Conservation (phyloP, 2,113 vertebrate genomes). For the Cephalophus harveyi region DNA sequence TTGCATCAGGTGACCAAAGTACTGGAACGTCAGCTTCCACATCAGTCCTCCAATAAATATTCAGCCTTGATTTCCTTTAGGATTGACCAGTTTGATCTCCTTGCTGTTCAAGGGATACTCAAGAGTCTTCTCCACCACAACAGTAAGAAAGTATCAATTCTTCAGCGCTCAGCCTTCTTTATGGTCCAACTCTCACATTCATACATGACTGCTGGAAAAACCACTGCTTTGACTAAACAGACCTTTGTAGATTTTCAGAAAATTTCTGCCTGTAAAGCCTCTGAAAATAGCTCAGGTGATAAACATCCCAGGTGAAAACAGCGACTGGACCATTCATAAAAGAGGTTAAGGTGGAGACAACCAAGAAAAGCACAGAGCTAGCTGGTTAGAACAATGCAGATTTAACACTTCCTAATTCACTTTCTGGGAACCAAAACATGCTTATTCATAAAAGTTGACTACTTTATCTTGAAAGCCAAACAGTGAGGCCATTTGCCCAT, state of each 20-base stretch:
- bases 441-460: neutral
- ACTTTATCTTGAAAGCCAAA: conserved; percentile 43
- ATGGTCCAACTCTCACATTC: neutral
- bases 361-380: neutral
- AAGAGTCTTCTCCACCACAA: neutral
- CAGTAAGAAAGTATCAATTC: neutral
- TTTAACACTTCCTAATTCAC: neutral
- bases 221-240: neutral
- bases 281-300: conserved; percentile 33
- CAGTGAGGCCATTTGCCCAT: neutral
- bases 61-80: neutral
- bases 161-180: neutral
- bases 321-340: neutral
- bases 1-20: neutral
- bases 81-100: neutral
- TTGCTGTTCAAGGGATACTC: neutral
- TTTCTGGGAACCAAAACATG: neutral
- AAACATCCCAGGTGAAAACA: neutral
- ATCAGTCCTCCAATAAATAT: neutral
- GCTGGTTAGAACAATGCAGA: neutral
- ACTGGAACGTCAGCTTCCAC: neutral
- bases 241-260: conserved; percentile 14
- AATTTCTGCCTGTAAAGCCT: neutral
- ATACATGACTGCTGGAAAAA: neutral
- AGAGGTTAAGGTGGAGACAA: neutral